Conservation (phyloP, 1,140 invertebrate genomes). For the Ridgeia piscesae region DNA sequence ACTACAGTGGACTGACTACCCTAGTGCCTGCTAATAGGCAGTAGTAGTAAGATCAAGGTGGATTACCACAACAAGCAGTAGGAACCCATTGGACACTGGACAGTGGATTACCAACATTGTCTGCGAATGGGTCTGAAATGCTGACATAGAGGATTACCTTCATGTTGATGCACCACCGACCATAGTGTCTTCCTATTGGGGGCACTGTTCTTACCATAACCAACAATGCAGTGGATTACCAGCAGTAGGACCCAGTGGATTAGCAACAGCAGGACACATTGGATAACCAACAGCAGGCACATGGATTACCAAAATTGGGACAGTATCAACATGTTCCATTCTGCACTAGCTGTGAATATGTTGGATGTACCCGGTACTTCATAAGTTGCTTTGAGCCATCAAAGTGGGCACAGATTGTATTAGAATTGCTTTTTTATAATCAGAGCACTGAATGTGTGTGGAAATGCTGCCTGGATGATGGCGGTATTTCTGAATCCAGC, state of each 20-base stretch:
- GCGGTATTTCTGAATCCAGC: neutral
- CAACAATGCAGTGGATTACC: too few species aligned
- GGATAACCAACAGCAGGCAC: too few species aligned
- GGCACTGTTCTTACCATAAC: neutral
- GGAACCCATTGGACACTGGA: too few species aligned
- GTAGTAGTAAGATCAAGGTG: neutral
- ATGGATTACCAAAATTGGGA: too few species aligned
- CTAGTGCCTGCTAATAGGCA: neutral
- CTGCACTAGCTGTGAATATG: neutral
- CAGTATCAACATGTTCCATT: neutral
- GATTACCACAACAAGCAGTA: neutral
- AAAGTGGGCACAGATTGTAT: neutral
- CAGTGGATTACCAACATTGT: neutral
- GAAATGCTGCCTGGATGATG: neutral
- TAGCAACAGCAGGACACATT: too few species aligned
- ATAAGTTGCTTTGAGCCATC: neutral
- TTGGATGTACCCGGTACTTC: neutral
- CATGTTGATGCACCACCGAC: too few species aligned
- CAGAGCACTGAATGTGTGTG: neutral
- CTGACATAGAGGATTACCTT: too few species aligned
- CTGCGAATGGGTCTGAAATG: too few species aligned
- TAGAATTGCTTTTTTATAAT: neutral
- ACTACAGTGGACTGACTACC: neutral
- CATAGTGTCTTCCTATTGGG: neutral
- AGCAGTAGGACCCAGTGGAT: too few species aligned